Evolutionary conservation across 2,888 invertebrate genomes (phyloP), one percentile per base, ranked within the genome.

Genomic region (Macrophya alboannulata): DNA sequence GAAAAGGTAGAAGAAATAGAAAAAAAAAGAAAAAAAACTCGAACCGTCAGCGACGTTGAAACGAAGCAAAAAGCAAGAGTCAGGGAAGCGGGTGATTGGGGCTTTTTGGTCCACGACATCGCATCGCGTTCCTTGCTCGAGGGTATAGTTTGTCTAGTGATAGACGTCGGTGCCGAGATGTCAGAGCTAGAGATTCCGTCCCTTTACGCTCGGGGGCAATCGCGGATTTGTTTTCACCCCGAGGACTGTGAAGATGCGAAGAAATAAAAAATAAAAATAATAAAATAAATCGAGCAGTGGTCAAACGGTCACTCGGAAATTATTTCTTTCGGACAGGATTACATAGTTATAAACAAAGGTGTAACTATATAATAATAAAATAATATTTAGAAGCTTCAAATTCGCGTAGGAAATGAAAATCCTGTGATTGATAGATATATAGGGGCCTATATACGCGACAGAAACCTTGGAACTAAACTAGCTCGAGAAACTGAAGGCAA

Each of bases 111-210:
- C 1, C 40, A 15, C 40, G 71, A 37, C 71, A 31, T 17, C 37
- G 71, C 40, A 9, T 68, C 68, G 31, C 55, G 62, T 21, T 25
- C 4, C 12, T 62, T 8, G 62, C 62, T 25, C 62, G 12, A 25
- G 71, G 71, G 71, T 40, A 71, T 71, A 71, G 71, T 71, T 71
- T 71, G 71, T 17, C 71, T 40, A n/a, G 71, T 40, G 71, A 71
- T 71, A 71, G n/a, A 71, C 31, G n/a, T 71, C 40, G 71, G 71
- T 71, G n/a, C 37, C 17, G 25, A 21, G 12, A 40, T 71, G 71
- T 71, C 71, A 40, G n/a, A 68, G 68, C 31, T 25, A 8, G 8
- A 21, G 62, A 48, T 25, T 5, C 25, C 25, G 62, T 25, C 21
- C 3, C 37, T 71, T 3, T 0, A 15, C 71, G 71, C 71, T n/a